Percentiles rank a stretch among this genome's conserved stretches.
Conservation (phyloP, 2,888 invertebrate species). For the Yponomeuta cagnagella region DNA sequence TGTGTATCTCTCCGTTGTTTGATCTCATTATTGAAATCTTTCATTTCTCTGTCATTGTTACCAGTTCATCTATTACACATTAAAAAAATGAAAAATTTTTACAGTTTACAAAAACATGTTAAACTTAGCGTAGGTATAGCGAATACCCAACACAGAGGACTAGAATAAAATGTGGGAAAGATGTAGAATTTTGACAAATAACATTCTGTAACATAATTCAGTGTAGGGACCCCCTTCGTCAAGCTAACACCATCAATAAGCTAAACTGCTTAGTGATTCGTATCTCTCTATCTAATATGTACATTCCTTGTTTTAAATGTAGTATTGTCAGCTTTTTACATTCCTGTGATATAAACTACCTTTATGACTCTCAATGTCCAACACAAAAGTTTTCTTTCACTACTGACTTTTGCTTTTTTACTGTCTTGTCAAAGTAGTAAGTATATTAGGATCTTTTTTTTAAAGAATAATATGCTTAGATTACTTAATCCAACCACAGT, state of each 20-base stretch:
- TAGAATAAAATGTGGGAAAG: no score
- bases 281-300: constrained; percentile 48
- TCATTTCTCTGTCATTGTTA: no score
- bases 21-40: no score
- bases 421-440: not conserved
- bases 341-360: constrained; percentile 53
- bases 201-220: not conserved
- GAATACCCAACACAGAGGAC: no score
- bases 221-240: not conserved
- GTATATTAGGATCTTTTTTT: no score
- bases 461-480: no score
- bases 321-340: constrained; percentile 72
- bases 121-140: no score
- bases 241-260: constrained; percentile 31
- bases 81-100: no score
- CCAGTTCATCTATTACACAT: no score
- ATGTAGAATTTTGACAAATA: no score
- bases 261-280: constrained; percentile 62
- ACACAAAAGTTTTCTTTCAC: not conserved
- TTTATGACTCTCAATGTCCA: constrained; percentile 37
- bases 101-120: no score
- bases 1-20: no score
- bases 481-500: not conserved
- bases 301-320: constrained; percentile 49
- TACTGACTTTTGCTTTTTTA: constrained; percentile 13